phyloP scores from a whole-genome alignment of 2,797 vertebrate species.

The Crax fasciolata region DNA sequence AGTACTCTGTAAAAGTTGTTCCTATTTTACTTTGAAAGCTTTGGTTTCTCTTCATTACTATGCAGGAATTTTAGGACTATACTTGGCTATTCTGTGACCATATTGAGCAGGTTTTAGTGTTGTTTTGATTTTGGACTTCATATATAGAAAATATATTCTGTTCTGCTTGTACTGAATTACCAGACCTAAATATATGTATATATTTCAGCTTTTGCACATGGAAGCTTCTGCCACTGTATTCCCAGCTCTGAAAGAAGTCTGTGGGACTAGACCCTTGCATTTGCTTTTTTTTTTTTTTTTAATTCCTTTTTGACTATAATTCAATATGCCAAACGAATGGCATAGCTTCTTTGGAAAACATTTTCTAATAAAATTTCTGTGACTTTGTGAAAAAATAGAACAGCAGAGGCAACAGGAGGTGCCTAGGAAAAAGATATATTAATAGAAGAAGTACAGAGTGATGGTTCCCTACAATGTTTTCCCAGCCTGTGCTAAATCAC shows the following conservation, averaged over 20 bases:
- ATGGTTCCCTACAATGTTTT: constrained; percentile 8
- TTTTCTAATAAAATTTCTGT: constrained; percentile 30
- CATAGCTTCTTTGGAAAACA: not conserved
- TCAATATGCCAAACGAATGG: not conserved
- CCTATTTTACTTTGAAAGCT: not conserved
- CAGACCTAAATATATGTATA: not conserved
- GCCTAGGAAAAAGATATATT: constrained; percentile 21
- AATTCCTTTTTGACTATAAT: rapidly evolving
- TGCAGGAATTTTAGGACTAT: constrained; percentile 11
- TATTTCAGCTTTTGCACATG: not conserved
- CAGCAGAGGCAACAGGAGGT: constrained; percentile 48
- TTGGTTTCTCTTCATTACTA: not conserved
- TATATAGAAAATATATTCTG: constrained; percentile 44
- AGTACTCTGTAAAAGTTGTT: not conserved
- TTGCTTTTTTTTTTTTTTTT: not conserved
- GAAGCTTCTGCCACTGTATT: constrained; percentile 22
- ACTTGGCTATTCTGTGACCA: not conserved
- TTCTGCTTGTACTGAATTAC: constrained; percentile 34
- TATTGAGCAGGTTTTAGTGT: not conserved
- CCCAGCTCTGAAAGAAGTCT: not conserved
- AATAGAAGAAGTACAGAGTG: constrained; percentile 22
- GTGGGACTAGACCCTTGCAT: not conserved
- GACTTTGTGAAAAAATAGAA: not conserved
- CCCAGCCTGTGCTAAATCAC: constrained; percentile 3
- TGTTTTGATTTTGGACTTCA: constrained; percentile 33